Evolutionary conservation across 1,140 invertebrate species (phyloP), one percentile per base, ranked within the genome.

Genomic region (Cylas formicarius): DNA sequence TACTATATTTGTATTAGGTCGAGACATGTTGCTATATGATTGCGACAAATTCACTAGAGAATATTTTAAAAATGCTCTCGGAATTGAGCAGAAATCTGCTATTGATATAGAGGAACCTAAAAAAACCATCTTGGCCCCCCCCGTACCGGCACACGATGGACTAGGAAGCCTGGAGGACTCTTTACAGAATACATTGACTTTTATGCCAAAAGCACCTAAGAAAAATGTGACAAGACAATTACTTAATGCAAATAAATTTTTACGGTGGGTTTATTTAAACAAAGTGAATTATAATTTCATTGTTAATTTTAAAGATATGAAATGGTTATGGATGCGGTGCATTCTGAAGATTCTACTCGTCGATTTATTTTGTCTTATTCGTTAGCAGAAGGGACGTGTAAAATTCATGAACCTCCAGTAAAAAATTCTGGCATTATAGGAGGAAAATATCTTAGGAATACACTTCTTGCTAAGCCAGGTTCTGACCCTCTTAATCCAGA

Each of bases 31-130:
- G 1, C 63, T 93, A 2, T 82, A 77, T 48, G 84, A 90, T 59
- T 87, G 84, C 56, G 87, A 90, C 57, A 55, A 71, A 6, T 88
- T 84, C 58, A 91, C 88, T 0, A 75, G 86, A 57, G 77, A 76
- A 43, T 91, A 85, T 62, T 68, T 55, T 35, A 58, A 40, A 17
- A 43, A 42, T 17, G 58, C 62, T 6, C 29, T 67, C 6, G 58
- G 60, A 32, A 58, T 58, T 2, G 55, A 62, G 48, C 66, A 67
- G 43, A 53, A 48, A 43, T 52, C 58, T 1, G 31, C 58, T 5
- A 59, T 67, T 18, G 35, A 45, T 14, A 48, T 61, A 18, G 44
- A 56, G 22, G 53, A 57, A 17, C 50, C 53, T 2, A 48, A 58
- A 36, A 23, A 35, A 37, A 20, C 33, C 16, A 14, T 26, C 17